A percentile compares a stretch with the other conserved stretches of the same genome.
Evolutionary conservation across 2,797 vertebrate species (phyloP).

Genomic region (Micropoecilia bifurca): DNA sequence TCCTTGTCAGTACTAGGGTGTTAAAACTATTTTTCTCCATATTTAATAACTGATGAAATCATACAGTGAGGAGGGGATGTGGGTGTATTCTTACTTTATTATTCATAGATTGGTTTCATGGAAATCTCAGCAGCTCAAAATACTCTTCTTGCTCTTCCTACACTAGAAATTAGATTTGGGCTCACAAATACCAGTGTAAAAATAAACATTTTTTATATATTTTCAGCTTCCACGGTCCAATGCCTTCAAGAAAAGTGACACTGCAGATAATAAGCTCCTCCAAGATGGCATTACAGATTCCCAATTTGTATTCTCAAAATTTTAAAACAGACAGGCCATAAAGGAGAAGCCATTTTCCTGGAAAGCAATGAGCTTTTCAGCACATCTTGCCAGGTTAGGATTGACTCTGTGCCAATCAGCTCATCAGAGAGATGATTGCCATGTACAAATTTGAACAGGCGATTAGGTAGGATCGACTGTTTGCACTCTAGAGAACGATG

Average conservation of each 20-base stretch:
- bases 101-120: constrained; percentile 48
- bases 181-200: constrained; percentile 14
- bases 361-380: constrained; percentile 28
- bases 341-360: constrained; percentile 41
- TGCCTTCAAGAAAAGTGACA: constrained; percentile 39
- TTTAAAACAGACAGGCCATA: constrained; percentile 51
- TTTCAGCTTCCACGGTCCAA: constrained; percentile 23
- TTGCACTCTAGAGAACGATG: constrained; percentile 35
- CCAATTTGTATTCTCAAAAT: constrained; percentile 53
- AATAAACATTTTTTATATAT: constrained; percentile 27
- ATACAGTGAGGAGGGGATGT: constrained; percentile 21
- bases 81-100: constrained; percentile 36
- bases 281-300: constrained; percentile 34
- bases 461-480: constrained; percentile 47
- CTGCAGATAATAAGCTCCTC: constrained; percentile 34
- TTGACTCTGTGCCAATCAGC: constrained; percentile 54
- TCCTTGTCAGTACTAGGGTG: constrained; percentile 44
- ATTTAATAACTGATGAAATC: constrained; percentile 40
- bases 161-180: constrained; percentile 15
- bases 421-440: constrained; percentile 64
- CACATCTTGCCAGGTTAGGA: constrained; percentile 45
- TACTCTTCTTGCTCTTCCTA: constrained; percentile 7
- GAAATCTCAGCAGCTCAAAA: constrained; percentile 24
- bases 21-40: constrained; percentile 54
- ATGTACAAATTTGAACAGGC: constrained; percentile 69